A percentile compares a stretch with the other conserved stretches of the same genome.
phyloP scores from a whole-genome alignment of 2,113 vertebrate genomes.

The Arenaria interpres region DNA sequence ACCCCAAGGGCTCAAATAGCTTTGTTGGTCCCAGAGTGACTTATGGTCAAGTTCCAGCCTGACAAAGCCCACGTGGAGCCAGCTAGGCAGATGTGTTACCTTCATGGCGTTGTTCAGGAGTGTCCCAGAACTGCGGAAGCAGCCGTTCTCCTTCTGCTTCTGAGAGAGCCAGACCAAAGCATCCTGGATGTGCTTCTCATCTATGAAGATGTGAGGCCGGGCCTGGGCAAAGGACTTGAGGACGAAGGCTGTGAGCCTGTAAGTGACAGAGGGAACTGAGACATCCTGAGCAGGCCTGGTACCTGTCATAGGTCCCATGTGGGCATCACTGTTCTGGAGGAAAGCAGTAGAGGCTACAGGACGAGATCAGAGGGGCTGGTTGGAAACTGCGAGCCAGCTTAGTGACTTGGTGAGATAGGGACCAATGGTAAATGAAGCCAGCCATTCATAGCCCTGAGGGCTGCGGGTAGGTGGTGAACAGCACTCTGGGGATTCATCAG shows the following conservation, averaged over 20 bases:
- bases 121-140: constrained; percentile 64
- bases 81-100: constrained; percentile 43
- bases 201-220: constrained; percentile 64
- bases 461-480: background rate
- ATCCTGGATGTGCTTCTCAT: constrained; percentile 59
- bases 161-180: constrained; percentile 62
- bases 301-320: constrained; percentile 42
- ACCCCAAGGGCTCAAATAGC: background rate
- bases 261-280: background rate
- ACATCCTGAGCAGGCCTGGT: background rate
- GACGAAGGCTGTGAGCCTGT: constrained; percentile 78
- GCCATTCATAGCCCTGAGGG: background rate
- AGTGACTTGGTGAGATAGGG: accelerated
- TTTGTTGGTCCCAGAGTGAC: background rate
- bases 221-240: constrained; percentile 76
- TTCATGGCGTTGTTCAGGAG: constrained; percentile 76
- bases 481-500: background rate
- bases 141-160: constrained; percentile 74
- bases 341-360: background rate
- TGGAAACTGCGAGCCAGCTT: background rate
- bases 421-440: background rate
- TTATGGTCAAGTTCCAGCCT: constrained; percentile 55
- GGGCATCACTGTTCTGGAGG: constrained; percentile 63
- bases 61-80: background rate
- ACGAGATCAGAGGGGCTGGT: background rate